Percentiles rank a stretch among this genome's conserved stretches.
phyloP scores from a whole-genome alignment of 30 jellyfish, hydroid and myxozoan genomes.

The Hydractinia symbiolongicarpus region DNA sequence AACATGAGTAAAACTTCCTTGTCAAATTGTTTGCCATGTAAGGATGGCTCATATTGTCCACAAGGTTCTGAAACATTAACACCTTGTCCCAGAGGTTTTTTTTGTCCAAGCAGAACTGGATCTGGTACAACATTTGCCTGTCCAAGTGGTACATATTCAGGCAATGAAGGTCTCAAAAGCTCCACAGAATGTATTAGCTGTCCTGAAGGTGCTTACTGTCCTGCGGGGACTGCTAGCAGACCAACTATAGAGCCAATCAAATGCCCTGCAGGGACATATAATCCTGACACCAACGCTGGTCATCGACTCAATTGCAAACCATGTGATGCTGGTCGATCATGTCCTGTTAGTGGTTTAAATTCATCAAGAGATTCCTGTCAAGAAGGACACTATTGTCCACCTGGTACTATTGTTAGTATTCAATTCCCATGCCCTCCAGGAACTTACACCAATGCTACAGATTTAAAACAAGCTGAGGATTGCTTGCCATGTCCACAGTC shows the following conservation, averaged over 20 bases:
- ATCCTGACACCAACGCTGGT: constrained; percentile 63
- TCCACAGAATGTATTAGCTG: constrained; percentile 78
- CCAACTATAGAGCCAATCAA: constrained; percentile 83
- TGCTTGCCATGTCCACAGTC: constrained; percentile 86
- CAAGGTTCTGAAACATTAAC: constrained; percentile 48
- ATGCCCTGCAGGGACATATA: constrained; percentile 95
- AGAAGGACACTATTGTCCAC: constrained; percentile 87
- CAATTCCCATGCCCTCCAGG: constrained; percentile 97
- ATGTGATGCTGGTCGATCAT: constrained; percentile 85
- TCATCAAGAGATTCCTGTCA: constrained; percentile 56
- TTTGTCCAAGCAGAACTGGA: constrained; percentile 84
- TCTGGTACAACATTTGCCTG: constrained; percentile 78
- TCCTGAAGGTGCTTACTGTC: constrained; percentile 95
- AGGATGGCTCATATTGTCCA: constrained; percentile 69
- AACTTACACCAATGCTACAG: constrained; percentile 76
- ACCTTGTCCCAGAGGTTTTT: constrained; percentile 81
- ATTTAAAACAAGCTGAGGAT: constrained; percentile 72
- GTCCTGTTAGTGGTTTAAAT: constrained; percentile 81
- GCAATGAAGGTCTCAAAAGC: constrained; percentile 44
- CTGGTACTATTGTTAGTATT: constrained; percentile 68
- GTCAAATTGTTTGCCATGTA: constrained; percentile 55
- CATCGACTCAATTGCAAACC: constrained; percentile 69
- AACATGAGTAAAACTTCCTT: constrained; percentile 43
- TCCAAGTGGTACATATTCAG: constrained; percentile 81
- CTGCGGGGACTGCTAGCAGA: constrained; percentile 77